A percentile compares a stretch with the other conserved stretches of the same genome.
Conservation (phyloP, 2,888 invertebrate species). For the Punctoribates punctum region DNA sequence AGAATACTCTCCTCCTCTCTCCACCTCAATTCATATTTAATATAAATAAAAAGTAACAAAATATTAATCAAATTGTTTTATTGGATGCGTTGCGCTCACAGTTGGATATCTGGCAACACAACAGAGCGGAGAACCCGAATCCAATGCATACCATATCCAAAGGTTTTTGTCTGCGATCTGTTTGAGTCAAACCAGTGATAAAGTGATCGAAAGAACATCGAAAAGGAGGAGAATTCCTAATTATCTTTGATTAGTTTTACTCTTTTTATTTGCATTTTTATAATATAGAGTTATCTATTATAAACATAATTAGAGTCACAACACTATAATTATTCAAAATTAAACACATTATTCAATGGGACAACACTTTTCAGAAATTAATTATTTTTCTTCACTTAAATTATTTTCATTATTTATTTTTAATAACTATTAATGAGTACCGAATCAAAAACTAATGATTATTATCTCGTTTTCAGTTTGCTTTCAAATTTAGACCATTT, state of each 20-base stretch:
- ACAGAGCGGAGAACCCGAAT: background rate
- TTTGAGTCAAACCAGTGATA: slow-evolving; percentile 29
- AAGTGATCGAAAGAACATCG: slow-evolving; percentile 34
- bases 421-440: background rate
- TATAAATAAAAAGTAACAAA: slow-evolving; percentile 33
- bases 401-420: background rate
- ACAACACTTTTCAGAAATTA: background rate
- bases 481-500: background rate
- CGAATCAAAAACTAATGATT: background rate
- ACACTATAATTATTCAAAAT: slow-evolving; percentile 20
- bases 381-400: background rate
- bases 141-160: background rate
- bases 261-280: slow-evolving; percentile 25
- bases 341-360: background rate
- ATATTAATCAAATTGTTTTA: slow-evolving; percentile 28
- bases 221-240: slow-evolving; percentile 30
- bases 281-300: slow-evolving; percentile 25
- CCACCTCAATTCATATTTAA: slow-evolving; percentile 21
- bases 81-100: slow-evolving; percentile 18
- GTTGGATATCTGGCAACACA: slow-evolving; percentile 24
- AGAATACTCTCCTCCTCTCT: slow-evolving; percentile 18
- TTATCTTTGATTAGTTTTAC: slow-evolving; percentile 35
- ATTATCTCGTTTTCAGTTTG: background rate
- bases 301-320: slow-evolving; percentile 29
- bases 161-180: background rate